Conservation (phyloP, 2,797 vertebrate genomes). For the Knipowitschia caucasica region DNA sequence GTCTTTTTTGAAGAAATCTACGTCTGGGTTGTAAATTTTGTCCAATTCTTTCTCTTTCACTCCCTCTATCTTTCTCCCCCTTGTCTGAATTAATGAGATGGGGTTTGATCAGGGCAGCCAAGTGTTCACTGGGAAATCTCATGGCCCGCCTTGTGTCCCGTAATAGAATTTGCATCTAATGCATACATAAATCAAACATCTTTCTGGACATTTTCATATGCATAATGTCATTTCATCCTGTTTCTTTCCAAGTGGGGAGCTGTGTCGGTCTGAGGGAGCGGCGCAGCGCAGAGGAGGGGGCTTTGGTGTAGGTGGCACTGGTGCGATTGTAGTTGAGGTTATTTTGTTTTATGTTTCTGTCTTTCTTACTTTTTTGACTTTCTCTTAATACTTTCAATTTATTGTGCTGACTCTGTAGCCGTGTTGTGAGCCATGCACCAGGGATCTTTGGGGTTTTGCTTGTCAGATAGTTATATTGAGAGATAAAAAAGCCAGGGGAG, state of each 20-base stretch:
- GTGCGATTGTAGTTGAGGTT: constrained; percentile 65
- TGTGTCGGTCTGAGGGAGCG: constrained; percentile 55
- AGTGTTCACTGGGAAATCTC: constrained; percentile 99
- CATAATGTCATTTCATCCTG: constrained; percentile 99
- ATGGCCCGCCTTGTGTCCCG: constrained; percentile 95
- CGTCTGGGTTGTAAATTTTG: constrained; percentile 99
- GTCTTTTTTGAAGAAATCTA: constrained; percentile 79
- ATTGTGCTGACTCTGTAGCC: constrained; percentile 89
- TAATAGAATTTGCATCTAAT: constrained; percentile 99
- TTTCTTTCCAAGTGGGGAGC: constrained; percentile 88
- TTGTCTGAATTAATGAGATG: constrained; percentile 99
- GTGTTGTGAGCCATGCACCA: constrained; percentile 74
- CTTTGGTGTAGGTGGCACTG: constrained; percentile 63
- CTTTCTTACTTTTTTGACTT: constrained; percentile 67
- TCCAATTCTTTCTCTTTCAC: constrained; percentile 84
- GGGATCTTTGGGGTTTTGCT: constrained; percentile 89
- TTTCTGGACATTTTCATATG: constrained; percentile 99
- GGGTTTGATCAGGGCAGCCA: constrained; percentile 99
- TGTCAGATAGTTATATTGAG: constrained; percentile 89
- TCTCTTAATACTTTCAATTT: constrained; percentile 92
- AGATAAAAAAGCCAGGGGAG: constrained; percentile 46
- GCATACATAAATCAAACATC: constrained; percentile 99
- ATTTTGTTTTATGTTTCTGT: constrained; percentile 59
- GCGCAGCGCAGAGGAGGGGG: constrained; percentile 46
- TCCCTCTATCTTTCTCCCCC: constrained; percentile 89